These are phyloP conservation scores for Bufo bufo DNA, from an alignment of 2,113 vertebrate genomes.

Conservation along the genomic window DNA sequence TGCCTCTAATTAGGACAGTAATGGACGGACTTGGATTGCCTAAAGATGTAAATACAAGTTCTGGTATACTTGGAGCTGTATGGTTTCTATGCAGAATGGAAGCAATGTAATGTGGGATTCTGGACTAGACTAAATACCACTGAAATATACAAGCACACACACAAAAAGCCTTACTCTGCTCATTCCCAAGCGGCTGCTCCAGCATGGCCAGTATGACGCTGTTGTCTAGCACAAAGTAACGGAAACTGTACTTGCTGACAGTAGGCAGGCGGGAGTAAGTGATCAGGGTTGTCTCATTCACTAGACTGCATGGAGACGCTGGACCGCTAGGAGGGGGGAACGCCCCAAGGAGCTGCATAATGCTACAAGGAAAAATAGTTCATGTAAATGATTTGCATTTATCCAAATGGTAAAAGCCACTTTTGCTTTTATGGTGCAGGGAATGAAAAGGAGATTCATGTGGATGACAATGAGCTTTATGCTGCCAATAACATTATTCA, in stretches of 20 bases:
- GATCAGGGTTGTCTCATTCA: slow-evolving; percentile 92
- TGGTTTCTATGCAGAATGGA: neutral
- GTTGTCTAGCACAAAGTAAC: slow-evolving; percentile 94
- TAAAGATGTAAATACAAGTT: slow-evolving; percentile 58
- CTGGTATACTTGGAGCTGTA: neutral
- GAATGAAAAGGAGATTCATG: neutral
- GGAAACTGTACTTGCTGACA: slow-evolving; percentile 88
- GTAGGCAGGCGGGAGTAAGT: slow-evolving; percentile 89
- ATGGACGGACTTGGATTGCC: slow-evolving; percentile 92
- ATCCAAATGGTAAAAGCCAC: neutral
- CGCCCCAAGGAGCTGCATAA: slow-evolving; percentile 94
- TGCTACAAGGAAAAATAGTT: slow-evolving; percentile 72
- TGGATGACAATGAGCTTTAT: too few species aligned
- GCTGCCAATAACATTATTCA: too few species aligned
- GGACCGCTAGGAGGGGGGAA: slow-evolving; percentile 94
- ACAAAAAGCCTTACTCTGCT: slow-evolving; percentile 83
- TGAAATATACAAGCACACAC: neutral
- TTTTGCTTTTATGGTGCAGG: too few species aligned
- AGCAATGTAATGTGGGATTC: neutral
- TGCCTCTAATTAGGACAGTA: slow-evolving; percentile 89
- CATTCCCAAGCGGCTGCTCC: slow-evolving; percentile 94
- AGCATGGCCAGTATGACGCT: slow-evolving; percentile 94
- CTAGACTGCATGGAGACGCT: slow-evolving; percentile 93
- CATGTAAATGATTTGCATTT: neutral
- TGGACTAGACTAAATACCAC: neutral